Base-by-base conservation (phyloP, 2,797 vertebrate genomes). In the Karalla daura region DNA sequence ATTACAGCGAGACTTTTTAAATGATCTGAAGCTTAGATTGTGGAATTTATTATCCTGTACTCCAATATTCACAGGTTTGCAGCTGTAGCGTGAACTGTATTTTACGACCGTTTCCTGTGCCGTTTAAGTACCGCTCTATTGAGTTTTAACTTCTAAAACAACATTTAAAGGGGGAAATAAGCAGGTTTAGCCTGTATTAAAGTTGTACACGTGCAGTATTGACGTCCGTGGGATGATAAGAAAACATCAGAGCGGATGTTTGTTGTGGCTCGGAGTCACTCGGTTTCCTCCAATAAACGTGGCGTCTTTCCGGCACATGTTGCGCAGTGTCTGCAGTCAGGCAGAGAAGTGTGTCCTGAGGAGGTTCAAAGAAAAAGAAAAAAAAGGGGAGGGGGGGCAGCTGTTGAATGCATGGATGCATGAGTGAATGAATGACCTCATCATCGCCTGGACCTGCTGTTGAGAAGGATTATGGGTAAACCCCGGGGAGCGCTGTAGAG, bases 401-500 rank as follows among this genome's bases (percentile, higher is more conserved):
- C n/a, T n/a, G 52, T 2, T 47, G 20, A 39, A 25, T 62, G 62
- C 76, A 63, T 51, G 30, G 28, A 64, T 23, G 46, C 51, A 27
- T 60, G 55, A 77, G 58, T 51, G 30, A 51, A 63, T 21, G 49
- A 56, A 71, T 81, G 74, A 81, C 69, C 70, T 80, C 79, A 76
- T 76, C 53, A 17, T 20, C 41, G 27, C 39, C 43, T 40, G 18
- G 36, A 53, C 33, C 64, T 69, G 30, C 45, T 56, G 45, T 36
- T 64, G 59, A 68, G 37, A 17, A 52, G 73, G 36, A 78, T 83
- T 77, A 59, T 79, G 53, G 63, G 53, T 70, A 39, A 15, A 71
- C 70, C 35, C 59, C 4, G 5, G 54, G 49, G 70, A 71, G 61
- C 11, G 17, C 36, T 32, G 44, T 43, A 59, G 43, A 56, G 33